These are phyloP conservation scores for Hypomecis atomaria DNA, from an alignment of 2,888 invertebrate genomes.

Conservation along the genomic window DNA sequence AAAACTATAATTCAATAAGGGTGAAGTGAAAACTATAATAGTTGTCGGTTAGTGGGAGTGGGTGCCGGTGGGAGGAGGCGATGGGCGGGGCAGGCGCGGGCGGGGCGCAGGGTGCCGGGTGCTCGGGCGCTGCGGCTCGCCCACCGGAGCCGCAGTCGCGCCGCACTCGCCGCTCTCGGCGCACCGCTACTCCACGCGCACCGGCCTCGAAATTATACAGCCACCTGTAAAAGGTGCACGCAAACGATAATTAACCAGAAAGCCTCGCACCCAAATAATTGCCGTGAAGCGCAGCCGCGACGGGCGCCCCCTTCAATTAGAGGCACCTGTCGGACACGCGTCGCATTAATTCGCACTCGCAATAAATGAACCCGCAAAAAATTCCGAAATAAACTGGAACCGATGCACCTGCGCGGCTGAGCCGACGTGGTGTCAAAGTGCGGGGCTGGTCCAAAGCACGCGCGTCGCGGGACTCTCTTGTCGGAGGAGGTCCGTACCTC, in stretches of 20 bases:
- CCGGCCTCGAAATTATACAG: conserved; percentile 33
- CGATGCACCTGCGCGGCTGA: conserved; percentile 78
- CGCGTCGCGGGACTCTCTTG: conserved; percentile 34
- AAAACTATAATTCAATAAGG: conserved; percentile 22
- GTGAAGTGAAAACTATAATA: conserved; percentile 26
- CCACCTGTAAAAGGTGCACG: conserved; percentile 70
- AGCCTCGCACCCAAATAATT: conserved; percentile 77
- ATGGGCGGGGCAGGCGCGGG: conserved; percentile 71
- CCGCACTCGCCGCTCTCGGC: conserved; percentile 65
- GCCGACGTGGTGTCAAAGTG: conserved; percentile 45
- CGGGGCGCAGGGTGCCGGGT: conserved; percentile 77
- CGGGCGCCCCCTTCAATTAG: conserved; percentile 77
- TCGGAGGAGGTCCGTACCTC: conserved; percentile 21
- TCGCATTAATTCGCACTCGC: conserved; percentile 78
- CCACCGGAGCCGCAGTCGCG: conserved; percentile 76
- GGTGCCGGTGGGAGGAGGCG: conserved; percentile 65
- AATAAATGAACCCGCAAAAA: conserved; percentile 74
- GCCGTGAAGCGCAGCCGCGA: conserved; percentile 74
- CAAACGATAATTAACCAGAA: conserved; percentile 66
- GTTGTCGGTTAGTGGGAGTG: conserved; percentile 51
- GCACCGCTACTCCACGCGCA: conserved; percentile 54
- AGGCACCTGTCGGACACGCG: conserved; percentile 79
- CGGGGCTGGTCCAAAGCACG: conserved; percentile 43
- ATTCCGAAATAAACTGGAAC: conserved; percentile 77
- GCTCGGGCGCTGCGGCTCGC: conserved; percentile 65